A percentile compares a stretch with the other conserved stretches of the same genome.
phyloP scores from a whole-genome alignment of 2,797 vertebrate species.

The Pangasius krempfi region DNA sequence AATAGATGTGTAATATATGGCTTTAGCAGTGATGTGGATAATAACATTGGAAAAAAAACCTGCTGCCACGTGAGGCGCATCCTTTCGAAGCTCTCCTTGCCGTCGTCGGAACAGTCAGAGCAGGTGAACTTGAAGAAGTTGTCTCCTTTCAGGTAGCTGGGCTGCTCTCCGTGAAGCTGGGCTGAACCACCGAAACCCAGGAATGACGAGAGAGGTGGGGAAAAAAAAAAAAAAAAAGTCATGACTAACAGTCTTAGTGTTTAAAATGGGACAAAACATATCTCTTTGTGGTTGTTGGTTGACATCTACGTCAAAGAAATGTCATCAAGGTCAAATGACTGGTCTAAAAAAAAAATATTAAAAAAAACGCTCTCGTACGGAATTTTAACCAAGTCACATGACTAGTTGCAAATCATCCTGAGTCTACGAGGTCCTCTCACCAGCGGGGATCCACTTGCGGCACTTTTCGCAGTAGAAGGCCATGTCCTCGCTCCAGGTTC shows the following conservation, averaged over 20 bases:
- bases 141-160: slow-evolving; percentile 97
- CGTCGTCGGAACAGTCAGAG: slow-evolving; percentile 85
- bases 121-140: slow-evolving; percentile 97
- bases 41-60: slow-evolving; percentile 64
- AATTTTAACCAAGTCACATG: neutral
- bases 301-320: neutral
- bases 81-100: slow-evolving; percentile 91
- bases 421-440: slow-evolving; percentile 69
- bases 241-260: neutral
- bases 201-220: neutral
- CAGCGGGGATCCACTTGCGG: slow-evolving; percentile 91
- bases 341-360: no score
- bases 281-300: neutral
- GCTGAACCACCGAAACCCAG: slow-evolving; percentile 67
- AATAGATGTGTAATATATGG: neutral
- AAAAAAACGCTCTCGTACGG: neutral
- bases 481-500: slow-evolving; percentile 88
- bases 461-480: slow-evolving; percentile 96
- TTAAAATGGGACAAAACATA: neutral
- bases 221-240: neutral
- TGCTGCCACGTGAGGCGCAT: slow-evolving; percentile 98
- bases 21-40: neutral
- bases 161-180: slow-evolving; percentile 86
- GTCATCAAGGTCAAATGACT: neutral
- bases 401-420: neutral